A percentile compares a stretch with the other conserved stretches of the same genome.
These are phyloP conservation scores for Zosterops lateralis DNA, from an alignment of 2,113 vertebrate species.

Conservation along the genomic window DNA sequence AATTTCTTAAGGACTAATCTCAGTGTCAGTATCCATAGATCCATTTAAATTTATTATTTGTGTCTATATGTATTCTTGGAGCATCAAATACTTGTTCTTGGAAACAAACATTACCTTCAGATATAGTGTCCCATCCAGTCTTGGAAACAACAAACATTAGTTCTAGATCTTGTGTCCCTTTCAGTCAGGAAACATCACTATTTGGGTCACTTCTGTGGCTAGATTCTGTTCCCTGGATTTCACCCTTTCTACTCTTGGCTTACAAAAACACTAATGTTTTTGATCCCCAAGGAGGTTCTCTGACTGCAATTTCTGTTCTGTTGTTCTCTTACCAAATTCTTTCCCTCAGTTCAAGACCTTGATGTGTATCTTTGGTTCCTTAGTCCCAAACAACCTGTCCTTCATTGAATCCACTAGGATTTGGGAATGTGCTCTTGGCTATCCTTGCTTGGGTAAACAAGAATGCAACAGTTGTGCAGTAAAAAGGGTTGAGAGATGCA, in stretches of 20 bases:
- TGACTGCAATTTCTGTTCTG: neutral
- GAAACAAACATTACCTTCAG: neutral
- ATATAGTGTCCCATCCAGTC: neutral
- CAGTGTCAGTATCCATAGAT: neutral
- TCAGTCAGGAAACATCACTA: neutral
- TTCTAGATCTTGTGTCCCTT: neutral
- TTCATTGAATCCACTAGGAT: neutral
- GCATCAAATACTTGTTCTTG: neutral
- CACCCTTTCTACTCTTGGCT: neutral
- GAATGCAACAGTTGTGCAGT: neutral
- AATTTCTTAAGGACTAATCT: neutral
- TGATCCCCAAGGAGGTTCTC: neutral
- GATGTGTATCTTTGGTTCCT: neutral
- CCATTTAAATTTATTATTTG: neutral
- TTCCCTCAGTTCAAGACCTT: neutral
- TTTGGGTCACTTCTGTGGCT: neutral
- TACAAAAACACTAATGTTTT: neutral
- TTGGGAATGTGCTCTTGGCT: neutral
- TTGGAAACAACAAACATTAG: neutral
- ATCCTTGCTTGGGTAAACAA: neutral
- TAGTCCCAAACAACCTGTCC: neutral
- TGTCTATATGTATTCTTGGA: neutral
- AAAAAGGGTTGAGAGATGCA: neutral
- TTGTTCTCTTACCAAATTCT: neutral
- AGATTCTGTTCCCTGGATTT: neutral